Evolutionary conservation across 1,140 invertebrate species (phyloP), one percentile per base, ranked within the genome.

Genomic region (Pogonomyrmex californicus): DNA sequence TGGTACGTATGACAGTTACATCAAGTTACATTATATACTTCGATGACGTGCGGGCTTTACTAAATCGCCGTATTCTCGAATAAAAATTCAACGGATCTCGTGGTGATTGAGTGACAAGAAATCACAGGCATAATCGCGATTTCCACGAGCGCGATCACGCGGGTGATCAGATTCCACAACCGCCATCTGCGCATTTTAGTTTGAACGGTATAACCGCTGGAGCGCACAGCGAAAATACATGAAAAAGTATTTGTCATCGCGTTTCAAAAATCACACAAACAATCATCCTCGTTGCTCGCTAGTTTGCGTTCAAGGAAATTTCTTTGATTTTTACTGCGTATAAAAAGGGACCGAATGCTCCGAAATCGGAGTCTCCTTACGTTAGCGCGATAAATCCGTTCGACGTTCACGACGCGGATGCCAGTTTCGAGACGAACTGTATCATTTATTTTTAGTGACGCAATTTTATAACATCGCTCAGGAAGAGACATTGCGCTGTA

Each of bases 141-240:
- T 6, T 17, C 33, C 60, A 33, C 60, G 62, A 17, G 7, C 17
- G 36, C 7, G 36, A 41, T 0, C 9, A 9, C 47, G 30, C 33
- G 23, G 12, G 3, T 33, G 33, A 1, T 10, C 9, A 58, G 51
- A 60, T 75, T 81, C 6, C 44, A 41, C 0, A 6, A 7, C 41
- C 54, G 87, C 82, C 75, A 56, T 75, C 14, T 30, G 41, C 65
- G 33, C 56, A 6, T 54, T 65, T 47, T 23, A 23, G 23, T 23
- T 23, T 14, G 14, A 65, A 87, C 49, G 47, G 12, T 30, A 1
- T n/a, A 17, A 17, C 51, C 70, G 87, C 88, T 88, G 30, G 9
- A 56, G 14, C n/a, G 1, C 38, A 7, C 0, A 7, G 0, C 36
- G 41, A 47, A 56, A 33, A 87, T 71, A 86, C 54, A 6, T 33